Percentiles rank a stretch among this genome's conserved stretches.
Conservation (phyloP, 2,113 vertebrate species). For the Spea multiplicata region DNA sequence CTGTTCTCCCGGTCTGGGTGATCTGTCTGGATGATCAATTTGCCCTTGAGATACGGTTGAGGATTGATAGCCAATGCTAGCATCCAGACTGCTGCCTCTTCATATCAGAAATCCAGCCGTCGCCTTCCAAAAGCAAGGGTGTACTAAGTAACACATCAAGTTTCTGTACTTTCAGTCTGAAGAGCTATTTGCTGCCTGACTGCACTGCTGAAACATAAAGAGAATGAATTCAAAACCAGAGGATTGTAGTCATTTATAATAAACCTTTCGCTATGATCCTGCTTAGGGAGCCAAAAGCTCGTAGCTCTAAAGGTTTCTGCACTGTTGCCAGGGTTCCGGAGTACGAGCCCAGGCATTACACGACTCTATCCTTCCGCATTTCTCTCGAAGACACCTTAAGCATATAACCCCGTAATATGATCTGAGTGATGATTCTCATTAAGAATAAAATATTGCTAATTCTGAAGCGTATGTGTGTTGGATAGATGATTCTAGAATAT, state of each 20-base stretch:
- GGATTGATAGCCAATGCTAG: slow-evolving; percentile 18
- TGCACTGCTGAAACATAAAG: slow-evolving; percentile 42
- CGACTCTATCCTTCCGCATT: no score
- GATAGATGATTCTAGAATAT: no score
- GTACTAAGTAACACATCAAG: slow-evolving; percentile 43
- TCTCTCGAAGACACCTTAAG: no score
- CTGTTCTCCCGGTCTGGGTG: not conserved
- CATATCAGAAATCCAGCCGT: slow-evolving; percentile 13
- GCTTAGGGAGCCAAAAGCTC: slow-evolving; percentile 19
- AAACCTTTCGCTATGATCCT: slow-evolving; percentile 38
- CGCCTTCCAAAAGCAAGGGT: slow-evolving; percentile 31
- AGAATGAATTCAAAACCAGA: slow-evolving; percentile 35
- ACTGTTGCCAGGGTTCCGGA: no score
- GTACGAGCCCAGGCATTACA: no score
- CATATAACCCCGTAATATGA: no score
- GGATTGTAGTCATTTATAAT: slow-evolving; percentile 46
- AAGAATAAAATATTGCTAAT: no score
- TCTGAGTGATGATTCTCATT: no score
- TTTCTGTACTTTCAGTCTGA: slow-evolving; percentile 44
- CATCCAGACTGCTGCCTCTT: slow-evolving; percentile 16
- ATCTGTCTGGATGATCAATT: slow-evolving; percentile 24
- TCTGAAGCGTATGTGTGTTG: no score
- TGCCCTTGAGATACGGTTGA: slow-evolving; percentile 28
- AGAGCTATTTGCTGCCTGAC: slow-evolving; percentile 47
- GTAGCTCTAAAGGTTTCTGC: no score